phyloP scores from a whole-genome alignment of 2,888 invertebrate genomes.

The Eurytoma adleriae region DNA sequence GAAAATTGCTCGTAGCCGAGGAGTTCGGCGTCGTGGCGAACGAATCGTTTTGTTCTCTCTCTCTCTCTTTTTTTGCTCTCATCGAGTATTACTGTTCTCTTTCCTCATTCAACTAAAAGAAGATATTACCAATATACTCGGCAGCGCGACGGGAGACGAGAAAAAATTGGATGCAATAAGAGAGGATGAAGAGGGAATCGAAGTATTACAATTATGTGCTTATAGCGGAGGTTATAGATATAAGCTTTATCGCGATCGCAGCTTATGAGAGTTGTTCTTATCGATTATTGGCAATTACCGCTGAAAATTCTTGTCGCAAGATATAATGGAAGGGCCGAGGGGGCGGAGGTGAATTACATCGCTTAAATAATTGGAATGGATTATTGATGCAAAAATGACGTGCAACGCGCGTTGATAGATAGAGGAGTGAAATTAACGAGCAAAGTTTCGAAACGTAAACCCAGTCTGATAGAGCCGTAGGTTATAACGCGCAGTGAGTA shows the following conservation, averaged over 20 bases:
- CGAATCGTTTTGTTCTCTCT: too few species aligned
- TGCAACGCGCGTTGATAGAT: background rate
- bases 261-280: too few species aligned
- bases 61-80: background rate
- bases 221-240: too few species aligned
- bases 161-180: too few species aligned
- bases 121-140: too few species aligned
- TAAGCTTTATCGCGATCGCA: too few species aligned
- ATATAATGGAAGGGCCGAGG: too few species aligned
- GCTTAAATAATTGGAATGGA: background rate
- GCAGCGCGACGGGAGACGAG: too few species aligned
- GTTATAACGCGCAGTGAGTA: constrained; percentile 37
- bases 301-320: too few species aligned
- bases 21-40: background rate
- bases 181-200: background rate
- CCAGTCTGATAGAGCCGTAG: constrained; percentile 48
- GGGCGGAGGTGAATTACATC: too few species aligned
- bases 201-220: background rate
- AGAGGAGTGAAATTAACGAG: constrained; percentile 50
- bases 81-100: background rate
- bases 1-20: constrained; percentile 27
- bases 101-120: background rate
- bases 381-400: constrained; percentile 40
- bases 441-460: constrained; percentile 54
- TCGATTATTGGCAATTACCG: too few species aligned